Base-by-base conservation (phyloP, 2,888 invertebrate species). In the Magallana nippona region DNA sequence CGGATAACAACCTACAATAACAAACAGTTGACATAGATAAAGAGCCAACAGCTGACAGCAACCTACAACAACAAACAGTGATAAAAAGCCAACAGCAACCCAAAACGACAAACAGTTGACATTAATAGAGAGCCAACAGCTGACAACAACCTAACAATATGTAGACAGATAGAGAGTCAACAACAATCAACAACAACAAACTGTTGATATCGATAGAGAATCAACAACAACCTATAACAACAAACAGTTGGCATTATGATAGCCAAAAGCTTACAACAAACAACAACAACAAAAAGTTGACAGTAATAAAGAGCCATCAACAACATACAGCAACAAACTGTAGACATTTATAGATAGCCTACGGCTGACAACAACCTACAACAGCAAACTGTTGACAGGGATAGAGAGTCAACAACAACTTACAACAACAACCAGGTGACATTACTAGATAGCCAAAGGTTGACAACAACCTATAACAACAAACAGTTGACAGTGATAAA, bases 401-500 rank as follows among this genome's bases (percentile, higher is more conserved):
- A 90, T 78, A 91, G 85, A 1, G 88, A 88, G 1, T 89, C 86
- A 10, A 89, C 84, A 91, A 84, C 13, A 88, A 79, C 8, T 88
- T 89, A 85, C n/a, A 87, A 86, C 1, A 19, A 5, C 44, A 44
- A 44, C 5, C 44, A 44, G 44, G 3, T 44, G 3, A 8, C 8
- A 44, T 0, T 44, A 8, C 5, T 44, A 44, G 44, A 8, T 0
- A 44, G 8, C 44, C 44, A 44, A 44, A 3, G 0, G 8, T 0
- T 44, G 44, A 44, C 44, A 44, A 8, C 10, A 44, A 1, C 90
- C 86, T n/a, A n/a, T n/a, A n/a, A n/a, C n/a, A n/a, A n/a, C n/a
- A n/a, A 10, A 89, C 83, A 2, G 90, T 79, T n/a, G 90, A 86
- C 84, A 91, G 84, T n/a, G n/a, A n/a, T n/a, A n/a, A n/a, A n/a